Base-by-base conservation (phyloP, 2,797 vertebrate genomes). In the Danio albolineatus region DNA sequence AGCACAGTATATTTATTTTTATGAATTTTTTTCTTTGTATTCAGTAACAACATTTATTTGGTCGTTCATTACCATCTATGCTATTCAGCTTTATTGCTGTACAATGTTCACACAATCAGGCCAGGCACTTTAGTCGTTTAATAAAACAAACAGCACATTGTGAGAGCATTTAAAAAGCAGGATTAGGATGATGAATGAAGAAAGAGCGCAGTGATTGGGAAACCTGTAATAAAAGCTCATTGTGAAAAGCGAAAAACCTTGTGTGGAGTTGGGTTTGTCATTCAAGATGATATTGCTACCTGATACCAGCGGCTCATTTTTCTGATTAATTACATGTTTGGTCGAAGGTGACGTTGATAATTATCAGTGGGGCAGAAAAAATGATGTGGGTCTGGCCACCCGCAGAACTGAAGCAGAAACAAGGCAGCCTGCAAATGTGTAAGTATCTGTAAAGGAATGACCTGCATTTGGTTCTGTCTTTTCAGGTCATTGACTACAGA, bases 71-170 rank as follows among this genome's bases (percentile, higher is more conserved):
- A 64, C 72, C 39, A 78, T 53, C 41, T 54, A 67, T 14, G 36
- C 28, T 73, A 43, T 16, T 59, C 54, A 36, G 41, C 59, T 21
- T 61, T 70, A 71, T 28, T 7, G 7, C 56, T 21, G 10, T 78
- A 43, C 41, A 46, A 67, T 56, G 10, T 44, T 4, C n/a, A 56
- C 13, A 64, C 59, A 83, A 85, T 59, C 21, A 75, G 60, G 59
- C 66, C 74, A 76, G 61, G 67, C 72, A 82, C 76, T 83, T 79
- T 69, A 82, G 67, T 73, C 73, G 76, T 65, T 79, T 69, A 66
- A 73, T 84, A 80, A 78, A 86, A 84, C 84, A 85, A 85, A 53
- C 73, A 54, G 19, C 69, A 77, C 79, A 82, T 74, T 83, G 84
- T 85, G 62, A 46, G 59, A 60, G 70, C 54, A 36, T 79, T 83